phyloP scores from a whole-genome alignment of 2,888 invertebrate genomes.

The Agrotis exclamationis region DNA sequence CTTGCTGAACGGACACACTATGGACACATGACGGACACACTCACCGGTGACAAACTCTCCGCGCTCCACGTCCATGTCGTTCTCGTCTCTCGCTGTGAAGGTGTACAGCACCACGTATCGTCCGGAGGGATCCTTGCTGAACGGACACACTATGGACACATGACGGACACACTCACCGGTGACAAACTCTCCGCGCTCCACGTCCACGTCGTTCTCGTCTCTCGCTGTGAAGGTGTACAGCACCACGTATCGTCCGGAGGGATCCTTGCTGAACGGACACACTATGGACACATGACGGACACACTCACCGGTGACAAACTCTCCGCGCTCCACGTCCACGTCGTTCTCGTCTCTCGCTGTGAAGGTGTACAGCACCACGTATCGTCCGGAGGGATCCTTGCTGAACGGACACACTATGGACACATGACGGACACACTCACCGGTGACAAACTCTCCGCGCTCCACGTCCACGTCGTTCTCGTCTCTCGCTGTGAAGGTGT shows the following conservation, averaged over 20 bases:
- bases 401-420: constrained; percentile 87
- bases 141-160: not conserved
- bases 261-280: constrained; percentile 94
- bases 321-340: constrained; percentile 97
- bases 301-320: constrained; percentile 95
- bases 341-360: constrained; percentile 98
- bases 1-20: not conserved
- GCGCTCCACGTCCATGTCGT: constrained; percentile 97
- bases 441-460: constrained; percentile 98
- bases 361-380: constrained; percentile 98
- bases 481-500: constrained; percentile 97
- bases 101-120: constrained; percentile 98
- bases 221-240: constrained; percentile 98
- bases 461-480: constrained; percentile 98
- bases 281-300: not conserved
- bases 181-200: constrained; percentile 98
- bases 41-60: constrained; percentile 98
- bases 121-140: constrained; percentile 90
- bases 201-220: constrained; percentile 98
- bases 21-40: constrained; percentile 1
- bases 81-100: constrained; percentile 97
- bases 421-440: constrained; percentile 8
- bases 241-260: constrained; percentile 97
- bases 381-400: constrained; percentile 96
- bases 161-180: constrained; percentile 89